Evolutionary conservation across 2,888 invertebrate genomes (phyloP).

Genomic region (Philereme vetulata): DNA sequence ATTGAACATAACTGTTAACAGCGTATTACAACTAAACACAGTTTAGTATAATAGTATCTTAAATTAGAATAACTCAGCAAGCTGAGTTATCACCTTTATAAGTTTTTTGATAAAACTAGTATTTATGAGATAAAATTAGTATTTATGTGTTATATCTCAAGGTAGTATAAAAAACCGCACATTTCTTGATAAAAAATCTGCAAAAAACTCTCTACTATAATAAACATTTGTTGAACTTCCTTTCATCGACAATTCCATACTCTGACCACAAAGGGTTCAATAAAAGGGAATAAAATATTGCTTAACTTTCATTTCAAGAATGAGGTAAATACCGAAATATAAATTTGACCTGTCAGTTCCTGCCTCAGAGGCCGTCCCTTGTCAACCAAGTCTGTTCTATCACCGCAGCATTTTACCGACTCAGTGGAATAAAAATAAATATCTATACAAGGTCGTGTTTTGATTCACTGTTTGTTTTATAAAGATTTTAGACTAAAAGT

Average conservation of each 20-base stretch:
- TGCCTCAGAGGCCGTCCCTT: slow-evolving; percentile 54
- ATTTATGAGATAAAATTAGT: too few species aligned
- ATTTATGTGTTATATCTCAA: too few species aligned
- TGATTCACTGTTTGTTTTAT: slow-evolving; percentile 12
- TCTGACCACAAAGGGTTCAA: slow-evolving; percentile 13
- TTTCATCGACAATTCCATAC: not conserved
- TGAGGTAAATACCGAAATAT: slow-evolving; percentile 47
- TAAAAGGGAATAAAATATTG: slow-evolving; percentile 16
- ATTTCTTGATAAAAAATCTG: too few species aligned
- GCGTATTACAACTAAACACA: too few species aligned
- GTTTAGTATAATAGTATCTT: too few species aligned
- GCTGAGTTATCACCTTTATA: too few species aligned
- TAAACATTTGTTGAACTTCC: not conserved
- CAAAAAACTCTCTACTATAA: too few species aligned
- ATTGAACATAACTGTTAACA: too few species aligned
- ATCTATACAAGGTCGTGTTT: not conserved
- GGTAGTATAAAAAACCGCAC: too few species aligned
- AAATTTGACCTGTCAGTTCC: slow-evolving; percentile 61
- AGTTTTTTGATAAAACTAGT: too few species aligned
- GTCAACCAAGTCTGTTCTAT: slow-evolving; percentile 53
- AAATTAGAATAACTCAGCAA: too few species aligned
- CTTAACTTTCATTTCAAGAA: slow-evolving; percentile 27
- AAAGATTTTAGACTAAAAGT: too few species aligned
- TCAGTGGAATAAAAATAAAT: slow-evolving; percentile 48
- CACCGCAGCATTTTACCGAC: slow-evolving; percentile 53